Percentiles rank a stretch among this genome's conserved stretches.
Evolutionary conservation across 2,797 vertebrate genomes (phyloP).

Genomic region (Tolypeutes matacus): DNA sequence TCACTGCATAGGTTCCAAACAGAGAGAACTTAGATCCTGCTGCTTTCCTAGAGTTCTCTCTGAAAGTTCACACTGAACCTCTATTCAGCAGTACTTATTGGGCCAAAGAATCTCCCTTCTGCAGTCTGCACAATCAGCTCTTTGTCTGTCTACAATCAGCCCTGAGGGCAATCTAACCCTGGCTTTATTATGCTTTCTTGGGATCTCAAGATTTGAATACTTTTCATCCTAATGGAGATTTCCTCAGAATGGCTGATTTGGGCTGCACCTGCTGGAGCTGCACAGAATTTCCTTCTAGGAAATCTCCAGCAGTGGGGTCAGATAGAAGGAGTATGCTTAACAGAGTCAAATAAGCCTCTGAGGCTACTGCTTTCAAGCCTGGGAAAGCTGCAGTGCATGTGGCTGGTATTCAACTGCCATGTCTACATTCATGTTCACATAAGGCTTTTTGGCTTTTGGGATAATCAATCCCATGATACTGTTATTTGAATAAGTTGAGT

Average conservation of each 20-base stretch:
- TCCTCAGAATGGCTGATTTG: not conserved
- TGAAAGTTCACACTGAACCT: no score
- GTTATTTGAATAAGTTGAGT: not conserved
- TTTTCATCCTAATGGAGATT: not conserved
- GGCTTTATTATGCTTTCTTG: not conserved
- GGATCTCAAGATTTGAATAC: not conserved
- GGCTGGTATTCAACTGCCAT: not conserved
- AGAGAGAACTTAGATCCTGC: not conserved
- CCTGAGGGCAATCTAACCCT: not conserved
- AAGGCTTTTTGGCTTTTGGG: not conserved
- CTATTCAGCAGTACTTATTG: not conserved
- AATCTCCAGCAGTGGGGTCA: not conserved
- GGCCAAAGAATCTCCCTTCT: not conserved
- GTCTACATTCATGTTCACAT: accelerated
- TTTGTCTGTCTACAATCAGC: not conserved
- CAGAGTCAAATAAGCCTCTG: not conserved
- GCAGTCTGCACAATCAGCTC: not conserved
- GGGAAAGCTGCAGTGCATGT: not conserved
- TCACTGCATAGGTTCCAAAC: not conserved
- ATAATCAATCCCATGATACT: not conserved
- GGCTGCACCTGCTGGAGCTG: not conserved
- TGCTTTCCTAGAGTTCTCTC: not conserved
- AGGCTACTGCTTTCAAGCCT: not conserved
- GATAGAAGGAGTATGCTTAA: accelerated
- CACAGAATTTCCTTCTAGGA: not conserved